A percentile compares a stretch with the other conserved stretches of the same genome.
phyloP scores from a whole-genome alignment of 2,888 invertebrate species.

The Harpagoxenus sublaevis region DNA sequence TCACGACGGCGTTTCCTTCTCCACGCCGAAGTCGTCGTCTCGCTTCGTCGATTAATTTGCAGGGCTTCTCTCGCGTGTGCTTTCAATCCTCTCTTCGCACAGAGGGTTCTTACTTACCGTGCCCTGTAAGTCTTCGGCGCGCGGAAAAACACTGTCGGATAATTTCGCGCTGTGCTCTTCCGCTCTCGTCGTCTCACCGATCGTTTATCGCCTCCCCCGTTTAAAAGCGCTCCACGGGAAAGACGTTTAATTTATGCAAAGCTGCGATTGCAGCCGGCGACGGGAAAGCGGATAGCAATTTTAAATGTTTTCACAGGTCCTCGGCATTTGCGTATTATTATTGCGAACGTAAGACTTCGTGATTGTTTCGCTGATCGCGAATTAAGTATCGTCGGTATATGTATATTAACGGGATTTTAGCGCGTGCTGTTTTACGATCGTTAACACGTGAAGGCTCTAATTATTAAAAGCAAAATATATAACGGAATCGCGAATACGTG shows the following conservation, averaged over 20 bases:
- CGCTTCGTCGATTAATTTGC: conserved; percentile 84
- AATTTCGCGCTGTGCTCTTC: conserved; percentile 60
- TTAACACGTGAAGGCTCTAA: neutral
- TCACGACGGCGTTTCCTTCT: conserved; percentile 62
- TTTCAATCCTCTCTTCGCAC: conserved; percentile 33
- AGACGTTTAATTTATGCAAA: conserved; percentile 55
- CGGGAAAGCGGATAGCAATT: conserved; percentile 21
- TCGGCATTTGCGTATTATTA: conserved; percentile 27
- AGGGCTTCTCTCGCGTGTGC: conserved; percentile 80
- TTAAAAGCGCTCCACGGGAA: neutral
- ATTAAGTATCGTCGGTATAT: neutral
- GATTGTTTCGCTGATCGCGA: conserved; percentile 3
- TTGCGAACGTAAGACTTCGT: neutral
- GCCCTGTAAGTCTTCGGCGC: conserved; percentile 80
- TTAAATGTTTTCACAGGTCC: conserved; percentile 17
- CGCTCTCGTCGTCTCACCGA: neutral
- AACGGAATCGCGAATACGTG: neutral
- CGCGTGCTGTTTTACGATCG: neutral
- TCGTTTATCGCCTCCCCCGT: conserved; percentile 1
- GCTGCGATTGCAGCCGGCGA: conserved; percentile 54
- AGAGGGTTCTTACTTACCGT: conserved; percentile 54
- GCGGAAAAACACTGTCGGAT: conserved; percentile 76
- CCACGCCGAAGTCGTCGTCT: conserved; percentile 56
- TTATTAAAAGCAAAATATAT: neutral
- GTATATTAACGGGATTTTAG: neutral